Base-by-base conservation (phyloP, 2,113 vertebrate genomes). In the Microcebus jonahi region DNA sequence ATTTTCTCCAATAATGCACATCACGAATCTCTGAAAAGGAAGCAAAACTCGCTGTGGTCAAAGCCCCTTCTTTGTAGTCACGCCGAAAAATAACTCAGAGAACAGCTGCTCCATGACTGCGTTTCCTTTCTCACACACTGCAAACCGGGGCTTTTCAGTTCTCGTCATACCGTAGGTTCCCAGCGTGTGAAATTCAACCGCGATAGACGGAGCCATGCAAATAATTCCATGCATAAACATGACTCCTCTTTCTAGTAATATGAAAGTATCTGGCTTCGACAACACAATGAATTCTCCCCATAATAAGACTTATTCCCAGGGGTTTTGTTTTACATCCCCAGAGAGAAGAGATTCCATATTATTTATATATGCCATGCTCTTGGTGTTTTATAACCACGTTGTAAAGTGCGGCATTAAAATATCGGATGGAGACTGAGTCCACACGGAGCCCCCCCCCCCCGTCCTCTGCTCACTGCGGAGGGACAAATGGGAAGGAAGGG, bases 201-300 rank as follows among this genome's bases (percentile, higher is more conserved):
- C 0, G 14, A n/a, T 3, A 21, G 61, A 29, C 85, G 1, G 31
- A 55, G 27, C 91, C 63, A 65, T 45, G 88, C 81, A 96, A 88
- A 86, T 82, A 31, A 75, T 13, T 63, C 45, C 53, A 79, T 77
- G 53, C 77, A 82, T 53, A 85, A 81, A 88, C 29, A 31, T 1
- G 6, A 57, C 67, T 90, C 85, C 84, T 96, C 95, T 88, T 94
- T 92, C 95, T 73, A 96, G 91, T 61, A 70, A 97, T 29, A 31
- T 0, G 20, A 36, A 75, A 55, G 73, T 6, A 2, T 61, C 70
- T 55, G 34, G 68, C 87, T 90, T 67, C 75, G 86, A 93, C 87
- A 89, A n/a, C 59, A 70, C 42, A 0, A 6, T 0, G 36, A 82
- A 23, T 31, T 77, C 6, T 31, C 34, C 39, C 27, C 18, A 0